Base-by-base conservation (phyloP, 1,140 invertebrate genomes). In the Drosophila elegans region DNA sequence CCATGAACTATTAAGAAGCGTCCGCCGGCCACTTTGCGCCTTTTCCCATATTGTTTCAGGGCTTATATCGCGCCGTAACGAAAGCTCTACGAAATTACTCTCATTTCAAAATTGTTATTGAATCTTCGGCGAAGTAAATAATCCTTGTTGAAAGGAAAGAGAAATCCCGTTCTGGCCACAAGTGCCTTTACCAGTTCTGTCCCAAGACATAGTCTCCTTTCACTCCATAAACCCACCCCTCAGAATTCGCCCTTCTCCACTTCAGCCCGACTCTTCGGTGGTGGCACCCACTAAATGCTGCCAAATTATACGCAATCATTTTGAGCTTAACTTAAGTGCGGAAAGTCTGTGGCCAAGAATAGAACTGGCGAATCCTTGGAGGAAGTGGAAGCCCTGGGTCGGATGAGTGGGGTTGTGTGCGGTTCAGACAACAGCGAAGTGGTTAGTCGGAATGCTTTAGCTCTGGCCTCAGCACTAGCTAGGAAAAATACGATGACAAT, bases 21-120 rank as follows among this genome's bases (percentile, higher is more conserved):
- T 11, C 2, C 6, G 25, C 4, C n/a, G 21, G 27, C 9, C 38
- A 55, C 53, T 74, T 78, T 78, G 71, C 78, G 74, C 54, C 16
- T 21, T 21, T 21, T 21, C 16, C 16, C 60, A 78, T 61, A 86
- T 85, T 85, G 85, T 85, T 67, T 85, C 41, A 38, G 73, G 72
- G 82, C 81, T 85, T 85, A 85, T 76, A 53, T 45, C 13, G 64
- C 41, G 41, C 48, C 66, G 45, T 59, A 13, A 51, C 55, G 63
- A 61, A 75, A 71, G 78, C 74, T 57, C 73, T 63, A 54, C 71
- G 71, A 84, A 89, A 89, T 89, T 66, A 73, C 73, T 68, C 69
- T 83, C 85, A 90, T 90, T 82, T 90, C 75, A 72, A 90, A 90
- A 82, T 85, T 73, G 75, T 82, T 90, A 90, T 90, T 90, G 85